These are phyloP conservation scores for Gambusia affinis DNA, from an alignment of 2,113 vertebrate species.

Conservation along the genomic window DNA sequence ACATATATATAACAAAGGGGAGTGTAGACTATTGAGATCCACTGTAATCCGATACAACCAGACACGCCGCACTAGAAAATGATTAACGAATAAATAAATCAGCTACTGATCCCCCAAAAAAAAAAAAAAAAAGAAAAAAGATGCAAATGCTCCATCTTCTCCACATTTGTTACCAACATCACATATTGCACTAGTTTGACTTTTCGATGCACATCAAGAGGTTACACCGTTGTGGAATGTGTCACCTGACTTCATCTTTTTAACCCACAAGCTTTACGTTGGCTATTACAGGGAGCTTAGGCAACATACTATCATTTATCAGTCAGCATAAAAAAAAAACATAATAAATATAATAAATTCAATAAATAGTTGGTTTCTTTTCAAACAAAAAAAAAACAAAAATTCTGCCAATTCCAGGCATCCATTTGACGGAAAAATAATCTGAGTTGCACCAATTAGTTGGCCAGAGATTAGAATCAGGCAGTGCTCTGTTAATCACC, in stretches of 20 bases:
- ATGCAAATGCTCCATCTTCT: constrained; percentile 6
- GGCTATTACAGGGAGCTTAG: not conserved
- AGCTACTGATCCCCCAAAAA: not conserved
- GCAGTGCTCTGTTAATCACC: not conserved
- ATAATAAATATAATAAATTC: constrained; percentile 56
- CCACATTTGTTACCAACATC: constrained; percentile 10
- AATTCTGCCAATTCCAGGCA: not conserved
- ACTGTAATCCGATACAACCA: not conserved
- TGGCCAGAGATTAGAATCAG: not conserved
- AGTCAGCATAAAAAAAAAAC: not conserved
- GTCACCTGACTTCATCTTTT: not conserved
- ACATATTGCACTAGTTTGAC: constrained; percentile 45
- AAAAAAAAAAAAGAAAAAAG: not conserved
- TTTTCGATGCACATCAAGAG: constrained; percentile 8
- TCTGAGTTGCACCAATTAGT: not conserved
- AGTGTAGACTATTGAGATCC: not conserved
- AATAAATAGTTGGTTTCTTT: constrained; percentile 60
- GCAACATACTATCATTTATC: not conserved
- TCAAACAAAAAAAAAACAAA: not conserved
- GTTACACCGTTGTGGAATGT: not conserved
- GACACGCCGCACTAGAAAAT: constrained; percentile 16
- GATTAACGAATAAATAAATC: constrained; percentile 15
- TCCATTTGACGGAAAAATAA: not conserved
- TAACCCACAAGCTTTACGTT: too few species aligned
- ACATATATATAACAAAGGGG: too few species aligned